phyloP scores from a whole-genome alignment of 2,888 invertebrate genomes.

The Trisateles emortualis region DNA sequence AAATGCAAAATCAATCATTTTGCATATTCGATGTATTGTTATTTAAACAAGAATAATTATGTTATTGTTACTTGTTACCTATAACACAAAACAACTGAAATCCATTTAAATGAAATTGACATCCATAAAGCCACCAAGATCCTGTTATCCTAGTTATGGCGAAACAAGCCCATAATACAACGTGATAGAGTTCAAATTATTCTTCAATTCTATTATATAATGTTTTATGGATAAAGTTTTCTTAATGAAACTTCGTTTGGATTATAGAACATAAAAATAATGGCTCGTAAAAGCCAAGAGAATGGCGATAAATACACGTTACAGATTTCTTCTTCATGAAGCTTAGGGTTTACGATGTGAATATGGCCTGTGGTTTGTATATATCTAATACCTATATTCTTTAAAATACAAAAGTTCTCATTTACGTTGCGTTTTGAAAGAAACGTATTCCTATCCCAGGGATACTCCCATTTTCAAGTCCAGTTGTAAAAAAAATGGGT shows the following conservation, averaged over 20 bases:
- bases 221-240: conserved; percentile 43
- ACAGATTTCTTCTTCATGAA: conserved; percentile 47
- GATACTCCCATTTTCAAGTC: too few relatives aligned
- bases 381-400: too few relatives aligned
- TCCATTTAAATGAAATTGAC: background rate
- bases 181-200: conserved; percentile 42
- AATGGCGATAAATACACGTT: conserved; percentile 45
- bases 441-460: too few relatives aligned
- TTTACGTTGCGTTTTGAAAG: too few relatives aligned
- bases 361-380: conserved; percentile 33
- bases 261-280: conserved; percentile 62
- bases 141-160: conserved; percentile 1
- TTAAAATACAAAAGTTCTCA: too few relatives aligned
- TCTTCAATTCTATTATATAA: conserved; percentile 29
- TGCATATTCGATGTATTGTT: too few relatives aligned
- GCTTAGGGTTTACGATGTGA: conserved; percentile 34
- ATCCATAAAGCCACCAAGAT: background rate
- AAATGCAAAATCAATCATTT: too few relatives aligned
- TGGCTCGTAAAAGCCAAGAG: conserved; percentile 52
- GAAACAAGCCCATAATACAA: conserved; percentile 23
- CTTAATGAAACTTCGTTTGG: conserved; percentile 56
- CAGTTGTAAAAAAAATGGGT: too few relatives aligned
- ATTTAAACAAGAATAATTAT: too few relatives aligned
- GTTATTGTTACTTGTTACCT: too few relatives aligned
- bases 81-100: too few relatives aligned